Conservation (phyloP, 1,140 invertebrate species). For the Panonychus citri region DNA sequence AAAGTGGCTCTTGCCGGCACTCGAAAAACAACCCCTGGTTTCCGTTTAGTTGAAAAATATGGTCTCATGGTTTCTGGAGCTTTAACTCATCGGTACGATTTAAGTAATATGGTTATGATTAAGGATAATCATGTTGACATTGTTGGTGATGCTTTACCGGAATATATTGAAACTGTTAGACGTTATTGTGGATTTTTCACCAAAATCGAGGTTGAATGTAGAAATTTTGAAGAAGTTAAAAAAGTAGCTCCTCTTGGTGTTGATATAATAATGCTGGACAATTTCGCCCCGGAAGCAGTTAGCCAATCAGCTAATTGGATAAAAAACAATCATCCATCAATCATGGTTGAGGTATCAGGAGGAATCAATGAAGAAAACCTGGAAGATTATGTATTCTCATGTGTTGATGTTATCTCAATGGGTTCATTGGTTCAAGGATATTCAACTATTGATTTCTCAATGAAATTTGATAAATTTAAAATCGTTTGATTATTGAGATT, state of each 20-base stretch:
- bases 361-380: constrained; percentile 23
- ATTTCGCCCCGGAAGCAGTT: constrained; percentile 21
- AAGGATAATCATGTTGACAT: constrained; percentile 29
- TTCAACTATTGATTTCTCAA: constrained; percentile 23
- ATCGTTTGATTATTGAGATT: too few species aligned
- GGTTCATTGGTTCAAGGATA: constrained; percentile 26
- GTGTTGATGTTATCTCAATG: constrained; percentile 26
- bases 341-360: constrained; percentile 26
- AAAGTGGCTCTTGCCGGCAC: constrained; percentile 24
- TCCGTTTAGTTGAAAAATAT: constrained; percentile 29
- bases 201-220: constrained; percentile 29
- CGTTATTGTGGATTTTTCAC: constrained; percentile 20
- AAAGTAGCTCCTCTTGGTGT: constrained; percentile 22
- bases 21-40: constrained; percentile 28
- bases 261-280: constrained; percentile 29
- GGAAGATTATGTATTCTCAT: constrained; percentile 17
- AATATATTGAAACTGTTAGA: not conserved
- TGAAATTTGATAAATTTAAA: constrained; percentile 22
- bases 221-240: constrained; percentile 21
- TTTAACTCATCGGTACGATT: constrained; percentile 24
- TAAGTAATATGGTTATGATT: constrained; percentile 28
- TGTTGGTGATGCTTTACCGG: constrained; percentile 20
- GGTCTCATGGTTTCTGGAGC: constrained; percentile 25
- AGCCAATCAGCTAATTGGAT: constrained; percentile 17
- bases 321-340: constrained; percentile 20